A percentile compares a stretch with the other conserved stretches of the same genome.
phyloP scores from a whole-genome alignment of 1,140 invertebrate genomes.

The Steinernema feltiae region DNA sequence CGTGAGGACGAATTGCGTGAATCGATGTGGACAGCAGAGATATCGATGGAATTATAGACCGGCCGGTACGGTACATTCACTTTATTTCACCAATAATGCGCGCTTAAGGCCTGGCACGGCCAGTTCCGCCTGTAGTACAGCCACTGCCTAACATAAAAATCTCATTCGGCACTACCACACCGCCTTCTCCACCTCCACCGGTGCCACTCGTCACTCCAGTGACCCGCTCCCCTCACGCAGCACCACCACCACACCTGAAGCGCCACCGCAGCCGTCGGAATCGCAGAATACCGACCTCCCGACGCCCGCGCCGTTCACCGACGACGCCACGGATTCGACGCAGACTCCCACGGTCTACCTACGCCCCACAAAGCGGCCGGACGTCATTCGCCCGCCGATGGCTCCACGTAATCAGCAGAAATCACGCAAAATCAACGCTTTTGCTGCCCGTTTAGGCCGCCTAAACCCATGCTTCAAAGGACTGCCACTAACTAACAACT shows the following conservation, averaged over 20 bases:
- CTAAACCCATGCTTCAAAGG: conserved; percentile 52
- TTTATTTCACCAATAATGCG: background rate
- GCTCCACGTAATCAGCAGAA: conserved; percentile 2
- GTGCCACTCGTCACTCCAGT: conserved; percentile 10
- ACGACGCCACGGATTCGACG: background rate
- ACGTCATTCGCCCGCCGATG: conserved; percentile 8
- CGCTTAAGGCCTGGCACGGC: conserved; percentile 27
- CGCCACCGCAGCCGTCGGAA: too few relatives aligned
- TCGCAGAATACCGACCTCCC: conserved; percentile 10
- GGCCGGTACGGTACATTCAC: conserved; percentile 14
- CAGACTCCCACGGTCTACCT: conserved; percentile 1
- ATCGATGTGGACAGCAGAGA: conserved; percentile 43
- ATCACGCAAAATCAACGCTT: conserved; percentile 24
- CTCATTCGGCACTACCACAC: background rate
- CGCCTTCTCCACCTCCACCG: conserved; percentile 10
- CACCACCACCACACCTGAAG: background rate
- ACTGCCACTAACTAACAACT: conserved; percentile 49
- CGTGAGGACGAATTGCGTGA: conserved; percentile 44
- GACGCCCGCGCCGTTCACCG: conserved; percentile 13
- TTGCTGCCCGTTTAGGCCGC: conserved; percentile 34
- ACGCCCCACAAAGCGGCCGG: conserved; percentile 1
- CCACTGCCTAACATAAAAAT: conserved; percentile 9
- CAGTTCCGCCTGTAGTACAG: conserved; percentile 18
- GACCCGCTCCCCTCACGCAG: background rate
- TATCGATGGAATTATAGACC: conserved; percentile 48